Evolutionary conservation across 2,888 invertebrate species (phyloP), one percentile per base, ranked within the genome.

Genomic region (Augochlorella aurata): DNA sequence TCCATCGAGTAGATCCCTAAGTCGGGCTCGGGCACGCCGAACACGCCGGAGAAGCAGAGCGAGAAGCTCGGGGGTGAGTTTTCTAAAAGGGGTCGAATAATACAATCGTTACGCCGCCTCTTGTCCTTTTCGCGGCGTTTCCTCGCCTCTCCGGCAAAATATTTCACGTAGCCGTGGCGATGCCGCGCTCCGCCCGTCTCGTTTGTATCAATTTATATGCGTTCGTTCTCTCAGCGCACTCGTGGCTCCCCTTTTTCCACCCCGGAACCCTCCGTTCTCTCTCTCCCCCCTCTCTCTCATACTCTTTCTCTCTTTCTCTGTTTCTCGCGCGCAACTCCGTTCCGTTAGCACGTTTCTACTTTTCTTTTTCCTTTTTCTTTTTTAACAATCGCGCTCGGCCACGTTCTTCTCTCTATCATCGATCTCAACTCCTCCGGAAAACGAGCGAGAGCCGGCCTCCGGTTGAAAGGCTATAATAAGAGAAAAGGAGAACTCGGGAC

Each of bases 11-110:
- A 65, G 65, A 82, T 78, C 80, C 77, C 65, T 81, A 87, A 88
- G 85, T 85, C 81, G 65, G 75, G 80, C 82, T 84, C 84, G 81
- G 77, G 81, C 70, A 77, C 83, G 66, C 79, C 68, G 84, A 79
- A 85, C 81, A 84, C 84, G 84, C 29, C 18, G 38, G 63, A 38
- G 58, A 24, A 63, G 29, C 29, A 38, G 16, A 38, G 16, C 29
- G 63, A 77, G 76, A 63, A 75, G 65, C 21, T 1, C 61, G 21
- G 66, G 52, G 54, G 38, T 67, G 82, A 79, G 74, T 84, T 82
- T 88, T 87, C 79, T 82, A 66, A 77, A 78, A 88, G 81, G 83
- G 85, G 58, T 50, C 85, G 87, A 87, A 87, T 87, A 87, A 87
- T 87, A 85, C 82, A 83, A 87, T 85, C 86, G 86, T 88, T 87